Percentiles rank a stretch among this genome's conserved stretches.
Conservation (phyloP, 2,888 invertebrate species). For the Pseudoips prasinana region DNA sequence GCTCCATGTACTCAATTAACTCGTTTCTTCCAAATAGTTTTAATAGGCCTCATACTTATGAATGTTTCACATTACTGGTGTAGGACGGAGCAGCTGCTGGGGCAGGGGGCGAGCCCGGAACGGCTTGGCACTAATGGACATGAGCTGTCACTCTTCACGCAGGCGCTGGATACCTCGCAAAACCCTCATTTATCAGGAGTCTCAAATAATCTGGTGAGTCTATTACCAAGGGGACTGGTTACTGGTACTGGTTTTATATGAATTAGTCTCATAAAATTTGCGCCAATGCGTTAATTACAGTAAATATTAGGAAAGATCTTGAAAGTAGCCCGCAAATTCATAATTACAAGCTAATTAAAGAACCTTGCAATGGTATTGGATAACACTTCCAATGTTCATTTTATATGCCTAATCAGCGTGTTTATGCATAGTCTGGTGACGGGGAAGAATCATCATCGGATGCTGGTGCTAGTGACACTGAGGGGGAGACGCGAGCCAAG, state of each 20-base stretch:
- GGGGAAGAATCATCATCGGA: constrained; percentile 94
- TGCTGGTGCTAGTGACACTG: constrained; percentile 88
- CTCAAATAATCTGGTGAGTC: constrained; percentile 77
- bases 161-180: constrained; percentile 88
- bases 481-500: constrained; percentile 85
- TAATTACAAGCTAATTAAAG: too few species aligned
- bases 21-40: too few species aligned
- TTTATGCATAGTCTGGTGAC: constrained; percentile 61
- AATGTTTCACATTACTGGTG: constrained; percentile 52
- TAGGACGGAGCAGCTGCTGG: constrained; percentile 75
- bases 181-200: constrained; percentile 80
- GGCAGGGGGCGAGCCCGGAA: constrained; percentile 81
- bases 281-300: too few species aligned
- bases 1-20: too few species aligned
- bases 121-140: constrained; percentile 83
- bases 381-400: too few species aligned
- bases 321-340: too few species aligned
- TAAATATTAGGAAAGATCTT: too few species aligned
- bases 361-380: too few species aligned
- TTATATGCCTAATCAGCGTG: too few species aligned
- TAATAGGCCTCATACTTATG: too few species aligned
- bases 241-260: too few species aligned
- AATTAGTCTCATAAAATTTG: background rate
- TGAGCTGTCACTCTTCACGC: constrained; percentile 88
- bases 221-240: too few species aligned